A percentile compares a stretch with the other conserved stretches of the same genome.
phyloP scores from a whole-genome alignment of 2,888 invertebrate species.

The Cheilosia grossa region DNA sequence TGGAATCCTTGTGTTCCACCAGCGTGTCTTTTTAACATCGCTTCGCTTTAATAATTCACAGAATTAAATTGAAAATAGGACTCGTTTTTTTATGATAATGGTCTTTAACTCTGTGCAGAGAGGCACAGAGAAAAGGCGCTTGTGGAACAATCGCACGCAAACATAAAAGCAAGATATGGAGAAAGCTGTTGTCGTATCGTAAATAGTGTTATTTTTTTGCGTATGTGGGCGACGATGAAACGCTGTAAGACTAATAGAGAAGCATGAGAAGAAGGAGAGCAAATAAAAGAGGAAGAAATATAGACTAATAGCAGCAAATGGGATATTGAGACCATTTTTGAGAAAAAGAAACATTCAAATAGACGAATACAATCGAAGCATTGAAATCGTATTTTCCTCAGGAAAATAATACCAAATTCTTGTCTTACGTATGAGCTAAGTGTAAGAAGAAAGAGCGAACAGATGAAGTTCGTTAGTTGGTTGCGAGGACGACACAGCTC shows the following conservation, averaged over 20 bases:
- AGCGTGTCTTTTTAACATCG: background rate
- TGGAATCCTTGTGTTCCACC: background rate
- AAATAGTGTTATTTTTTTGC: slow-evolving; percentile 36
- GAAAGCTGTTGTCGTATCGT: slow-evolving; percentile 26
- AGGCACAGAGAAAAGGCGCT: background rate
- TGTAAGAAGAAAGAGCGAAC: slow-evolving; percentile 20
- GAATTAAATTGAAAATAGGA: slow-evolving; percentile 66
- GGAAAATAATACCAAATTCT: background rate
- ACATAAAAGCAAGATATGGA: background rate
- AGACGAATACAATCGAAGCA: slow-evolving; percentile 53
- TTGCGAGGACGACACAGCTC: background rate
- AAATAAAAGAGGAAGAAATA: slow-evolving; percentile 10
- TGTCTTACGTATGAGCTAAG: background rate
- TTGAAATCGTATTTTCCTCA: slow-evolving; percentile 50
- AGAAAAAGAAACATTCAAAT: slow-evolving; percentile 18
- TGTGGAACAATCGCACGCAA: slow-evolving; percentile 10
- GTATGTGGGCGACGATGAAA: slow-evolving; percentile 33
- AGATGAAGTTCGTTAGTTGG: slow-evolving; percentile 40
- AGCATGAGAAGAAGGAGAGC: background rate
- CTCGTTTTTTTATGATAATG: slow-evolving; percentile 39
- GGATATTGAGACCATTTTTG: slow-evolving; percentile 36
- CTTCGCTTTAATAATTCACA: slow-evolving; percentile 43
- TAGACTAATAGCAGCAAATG: slow-evolving; percentile 28
- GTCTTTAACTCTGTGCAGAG: slow-evolving; percentile 4
- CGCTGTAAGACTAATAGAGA: slow-evolving; percentile 12